Percentiles rank a stretch among this genome's conserved stretches.
Conservation (phyloP, 2,113 vertebrate species). For the Salvelinus sp. region DNA sequence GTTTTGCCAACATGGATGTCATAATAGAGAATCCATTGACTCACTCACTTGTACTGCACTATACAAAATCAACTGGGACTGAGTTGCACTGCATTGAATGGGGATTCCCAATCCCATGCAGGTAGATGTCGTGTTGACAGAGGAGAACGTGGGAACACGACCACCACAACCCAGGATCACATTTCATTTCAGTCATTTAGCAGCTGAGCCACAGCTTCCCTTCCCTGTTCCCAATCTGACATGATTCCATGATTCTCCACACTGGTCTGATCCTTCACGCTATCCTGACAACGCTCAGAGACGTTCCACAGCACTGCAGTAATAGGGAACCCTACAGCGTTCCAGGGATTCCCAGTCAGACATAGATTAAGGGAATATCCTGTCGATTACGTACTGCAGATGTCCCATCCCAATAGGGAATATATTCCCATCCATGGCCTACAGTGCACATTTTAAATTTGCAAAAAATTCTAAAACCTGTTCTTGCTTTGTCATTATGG, state of each 20-base stretch:
- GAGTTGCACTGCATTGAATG: no score
- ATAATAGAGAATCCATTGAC: no score
- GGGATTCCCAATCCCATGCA: no score
- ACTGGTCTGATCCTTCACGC: neutral
- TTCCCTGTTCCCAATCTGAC: neutral
- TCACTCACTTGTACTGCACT: no score
- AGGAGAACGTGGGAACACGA: neutral
- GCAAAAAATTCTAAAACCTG: no score
- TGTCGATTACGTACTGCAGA: neutral
- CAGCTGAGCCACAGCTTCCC: neutral
- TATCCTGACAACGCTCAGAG: neutral
- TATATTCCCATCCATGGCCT: neutral
- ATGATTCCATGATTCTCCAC: neutral
- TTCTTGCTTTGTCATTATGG: no score
- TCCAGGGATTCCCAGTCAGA: neutral
- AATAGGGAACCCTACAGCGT: neutral
- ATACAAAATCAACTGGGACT: no score
- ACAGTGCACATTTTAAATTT: no score
- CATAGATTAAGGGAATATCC: neutral
- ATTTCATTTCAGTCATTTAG: neutral
- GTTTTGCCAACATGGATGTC: no score
- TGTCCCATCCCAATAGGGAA: neutral
- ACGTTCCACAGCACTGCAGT: neutral
- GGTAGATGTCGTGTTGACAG: neutral
- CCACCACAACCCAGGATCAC: neutral